Evolutionary conservation across 35 echinoderm and acorn worm species (phyloP).

Genomic region (Eucidaris tribuloides): DNA sequence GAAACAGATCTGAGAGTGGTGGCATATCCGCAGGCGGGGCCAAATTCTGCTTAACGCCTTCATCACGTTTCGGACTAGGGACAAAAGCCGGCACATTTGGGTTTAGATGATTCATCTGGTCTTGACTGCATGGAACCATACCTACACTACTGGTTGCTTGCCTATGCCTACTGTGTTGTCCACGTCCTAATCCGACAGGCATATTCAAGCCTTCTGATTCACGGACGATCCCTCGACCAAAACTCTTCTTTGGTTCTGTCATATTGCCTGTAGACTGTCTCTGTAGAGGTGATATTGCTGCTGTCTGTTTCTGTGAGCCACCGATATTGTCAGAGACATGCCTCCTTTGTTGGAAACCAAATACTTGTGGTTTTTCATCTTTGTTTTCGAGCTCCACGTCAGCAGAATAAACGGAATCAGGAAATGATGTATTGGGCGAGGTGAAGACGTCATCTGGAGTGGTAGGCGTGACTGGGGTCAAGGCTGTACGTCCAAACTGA

Average conservation of each 20-base stretch:
- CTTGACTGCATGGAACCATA: background rate
- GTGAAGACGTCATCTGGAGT: constrained; percentile 24
- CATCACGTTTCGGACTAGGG: constrained; percentile 6
- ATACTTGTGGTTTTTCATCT: background rate
- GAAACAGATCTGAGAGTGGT: background rate
- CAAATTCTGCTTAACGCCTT: background rate
- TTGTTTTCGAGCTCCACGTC: background rate
- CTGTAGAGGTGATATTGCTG: constrained; percentile 7
- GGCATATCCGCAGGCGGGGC: background rate
- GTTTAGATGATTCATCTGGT: background rate
- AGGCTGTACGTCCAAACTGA: background rate
- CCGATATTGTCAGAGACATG: background rate
- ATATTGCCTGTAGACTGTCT: background rate
- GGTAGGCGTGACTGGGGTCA: background rate
- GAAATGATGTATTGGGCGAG: background rate
- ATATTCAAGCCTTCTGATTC: too few relatives aligned
- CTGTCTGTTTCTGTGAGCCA: background rate
- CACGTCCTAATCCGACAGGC: background rate
- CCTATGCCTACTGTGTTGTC: background rate
- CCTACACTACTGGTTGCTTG: too few relatives aligned
- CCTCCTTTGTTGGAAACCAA: background rate
- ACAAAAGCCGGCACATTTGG: constrained; percentile 1
- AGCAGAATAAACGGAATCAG: background rate
- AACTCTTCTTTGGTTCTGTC: background rate
- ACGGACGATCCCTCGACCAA: background rate